These are phyloP conservation scores for Hylaeus anthracinus DNA, from an alignment of 1,140 invertebrate genomes.

Conservation along the genomic window DNA sequence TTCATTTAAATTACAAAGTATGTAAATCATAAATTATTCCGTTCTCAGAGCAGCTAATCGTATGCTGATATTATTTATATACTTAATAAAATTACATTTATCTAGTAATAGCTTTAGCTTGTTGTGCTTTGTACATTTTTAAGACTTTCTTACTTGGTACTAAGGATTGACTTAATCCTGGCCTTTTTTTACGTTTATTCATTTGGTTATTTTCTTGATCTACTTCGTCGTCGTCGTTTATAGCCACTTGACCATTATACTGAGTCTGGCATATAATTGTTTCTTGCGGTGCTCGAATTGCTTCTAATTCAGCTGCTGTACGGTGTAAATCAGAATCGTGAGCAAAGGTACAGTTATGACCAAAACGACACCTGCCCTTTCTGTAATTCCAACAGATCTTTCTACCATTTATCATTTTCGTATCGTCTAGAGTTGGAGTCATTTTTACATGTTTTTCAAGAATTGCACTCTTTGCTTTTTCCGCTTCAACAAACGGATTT, in stretches of 20 bases:
- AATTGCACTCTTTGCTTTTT: slow-evolving; percentile 91
- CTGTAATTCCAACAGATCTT: slow-evolving; percentile 97
- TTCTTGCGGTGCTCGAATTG: slow-evolving; percentile 81
- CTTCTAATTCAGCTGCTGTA: slow-evolving; percentile 82
- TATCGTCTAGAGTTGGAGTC: slow-evolving; percentile 86
- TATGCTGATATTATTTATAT: slow-evolving; percentile 17
- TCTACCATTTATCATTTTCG: slow-evolving; percentile 90
- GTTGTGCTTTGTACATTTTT: slow-evolving; percentile 87
- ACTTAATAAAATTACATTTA: slow-evolving; percentile 66
- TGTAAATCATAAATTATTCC: slow-evolving; percentile 21
- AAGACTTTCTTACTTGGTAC: slow-evolving; percentile 92
- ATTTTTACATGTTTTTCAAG: slow-evolving; percentile 97
- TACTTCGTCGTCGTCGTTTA: slow-evolving; percentile 78
- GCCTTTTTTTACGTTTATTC: slow-evolving; percentile 86
- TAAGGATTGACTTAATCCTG: slow-evolving; percentile 89
- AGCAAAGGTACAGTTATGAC: slow-evolving; percentile 95
- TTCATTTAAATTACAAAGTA: slow-evolving; percentile 12
- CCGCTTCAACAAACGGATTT: slow-evolving; percentile 95
- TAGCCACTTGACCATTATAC: slow-evolving; percentile 67
- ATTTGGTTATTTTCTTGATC: slow-evolving; percentile 82
- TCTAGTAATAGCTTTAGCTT: slow-evolving; percentile 80
- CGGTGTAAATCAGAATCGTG: slow-evolving; percentile 92
- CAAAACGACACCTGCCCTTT: slow-evolving; percentile 94
- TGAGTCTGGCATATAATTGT: slow-evolving; percentile 79
- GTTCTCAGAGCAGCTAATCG: slow-evolving; percentile 19